Percentiles rank a stretch among this genome's conserved stretches.
Conservation (phyloP, 1,140 invertebrate species). For the Coelopa frigida region DNA sequence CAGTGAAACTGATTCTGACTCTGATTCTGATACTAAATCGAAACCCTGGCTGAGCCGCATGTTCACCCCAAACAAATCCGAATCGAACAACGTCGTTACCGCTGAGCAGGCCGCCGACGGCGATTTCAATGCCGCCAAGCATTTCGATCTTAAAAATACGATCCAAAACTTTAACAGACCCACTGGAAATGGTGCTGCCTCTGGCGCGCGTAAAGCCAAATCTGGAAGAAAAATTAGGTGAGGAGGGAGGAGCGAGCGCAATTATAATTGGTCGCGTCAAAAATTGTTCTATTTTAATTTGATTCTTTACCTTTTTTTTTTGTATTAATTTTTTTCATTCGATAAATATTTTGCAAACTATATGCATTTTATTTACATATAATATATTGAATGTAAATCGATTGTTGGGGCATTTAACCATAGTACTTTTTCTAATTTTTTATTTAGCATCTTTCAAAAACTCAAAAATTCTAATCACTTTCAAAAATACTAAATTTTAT, state of each 20-base stretch:
- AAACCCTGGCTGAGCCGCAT: constrained; percentile 44
- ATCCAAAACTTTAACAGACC: constrained; percentile 44
- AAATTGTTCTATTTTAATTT: constrained; percentile 1
- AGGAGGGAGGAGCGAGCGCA: constrained; percentile 16
- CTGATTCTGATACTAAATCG: constrained; percentile 31
- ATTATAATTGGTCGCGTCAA: not conserved
- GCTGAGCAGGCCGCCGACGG: constrained; percentile 10
- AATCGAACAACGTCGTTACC: constrained; percentile 11
- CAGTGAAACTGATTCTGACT: constrained; percentile 25
- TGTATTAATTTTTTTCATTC: too few relatives aligned
- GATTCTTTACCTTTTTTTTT: constrained; percentile 1
- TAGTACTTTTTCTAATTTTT: too few relatives aligned
- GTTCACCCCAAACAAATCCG: constrained; percentile 26
- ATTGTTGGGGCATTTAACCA: too few relatives aligned
- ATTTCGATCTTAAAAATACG: constrained; percentile 41
- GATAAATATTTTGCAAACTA: too few relatives aligned
- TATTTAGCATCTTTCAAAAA: too few relatives aligned
- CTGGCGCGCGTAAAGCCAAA: constrained; percentile 32
- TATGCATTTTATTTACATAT: too few relatives aligned
- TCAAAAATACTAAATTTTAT: too few relatives aligned
- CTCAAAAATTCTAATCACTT: too few relatives aligned
- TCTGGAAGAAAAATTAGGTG: constrained; percentile 46
- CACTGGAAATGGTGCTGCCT: constrained; percentile 30
- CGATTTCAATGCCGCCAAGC: constrained; percentile 39
- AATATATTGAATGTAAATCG: too few relatives aligned